Evolutionary conservation across 2,888 invertebrate species (phyloP).

Genomic region (Meteorus colon): DNA sequence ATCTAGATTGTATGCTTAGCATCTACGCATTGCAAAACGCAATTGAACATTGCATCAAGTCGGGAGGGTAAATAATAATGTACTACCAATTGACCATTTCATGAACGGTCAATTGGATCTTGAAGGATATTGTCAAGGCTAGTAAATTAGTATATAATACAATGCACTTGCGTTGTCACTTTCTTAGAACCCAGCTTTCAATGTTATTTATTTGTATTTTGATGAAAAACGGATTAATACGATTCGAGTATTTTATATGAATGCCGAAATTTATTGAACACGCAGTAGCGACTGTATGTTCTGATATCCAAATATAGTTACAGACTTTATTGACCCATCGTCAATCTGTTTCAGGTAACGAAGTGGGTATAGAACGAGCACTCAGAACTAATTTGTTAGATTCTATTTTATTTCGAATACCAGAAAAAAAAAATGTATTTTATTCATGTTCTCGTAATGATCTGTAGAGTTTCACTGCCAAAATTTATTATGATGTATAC

Average conservation of each 20-base stretch:
- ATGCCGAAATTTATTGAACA: neutral
- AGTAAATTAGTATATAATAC: neutral
- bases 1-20: conserved; percentile 1
- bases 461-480: neutral
- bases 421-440: neutral
- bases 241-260: neutral
- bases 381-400: neutral
- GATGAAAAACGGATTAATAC: neutral
- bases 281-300: neutral
- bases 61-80: neutral
- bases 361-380: neutral
- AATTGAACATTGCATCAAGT: neutral
- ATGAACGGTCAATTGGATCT: conserved; percentile 24
- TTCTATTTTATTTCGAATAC: neutral
- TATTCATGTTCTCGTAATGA: neutral
- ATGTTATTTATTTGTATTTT: neutral
- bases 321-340: neutral
- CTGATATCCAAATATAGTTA: neutral
- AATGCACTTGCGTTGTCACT: neutral
- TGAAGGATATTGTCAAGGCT: neutral
- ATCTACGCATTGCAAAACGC: neutral
- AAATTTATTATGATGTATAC: neutral
- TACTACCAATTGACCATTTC: conserved; percentile 32
- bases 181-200: neutral
- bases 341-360: neutral